These are phyloP conservation scores for Siphamia tubifer DNA, from an alignment of 2,113 vertebrate species.

Conservation along the genomic window DNA sequence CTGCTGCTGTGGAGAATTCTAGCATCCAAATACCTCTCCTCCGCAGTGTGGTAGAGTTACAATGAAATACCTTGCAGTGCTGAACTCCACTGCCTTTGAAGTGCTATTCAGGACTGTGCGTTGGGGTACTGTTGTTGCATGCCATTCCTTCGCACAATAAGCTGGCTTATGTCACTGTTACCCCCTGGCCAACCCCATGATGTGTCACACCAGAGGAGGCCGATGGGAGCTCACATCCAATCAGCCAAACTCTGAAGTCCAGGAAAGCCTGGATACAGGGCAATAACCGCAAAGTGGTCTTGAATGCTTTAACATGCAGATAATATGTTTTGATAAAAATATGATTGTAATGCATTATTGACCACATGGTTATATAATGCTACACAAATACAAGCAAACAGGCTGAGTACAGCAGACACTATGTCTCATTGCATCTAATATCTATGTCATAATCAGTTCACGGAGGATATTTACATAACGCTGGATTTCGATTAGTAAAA, in stretches of 20 bases:
- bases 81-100: conserved; percentile 43
- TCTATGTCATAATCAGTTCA: neutral
- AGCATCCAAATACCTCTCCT: conserved; percentile 30
- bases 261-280: neutral
- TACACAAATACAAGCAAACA: neutral
- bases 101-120: conserved; percentile 21
- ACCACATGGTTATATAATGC: conserved; percentile 18
- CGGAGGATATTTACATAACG: conserved; percentile 21
- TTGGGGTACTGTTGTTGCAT: conserved; percentile 28
- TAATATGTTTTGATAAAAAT: neutral
- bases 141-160: conserved; percentile 47
- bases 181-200: conserved; percentile 25
- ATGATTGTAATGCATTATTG: neutral
- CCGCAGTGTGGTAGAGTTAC: conserved; percentile 17
- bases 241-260: conserved; percentile 3
- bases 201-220: conserved; percentile 23
- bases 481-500: conserved; percentile 44
- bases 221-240: neutral
- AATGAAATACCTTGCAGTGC: conserved; percentile 43
- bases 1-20: conserved; percentile 40
- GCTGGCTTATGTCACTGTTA: conserved; percentile 53
- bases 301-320: conserved; percentile 17
- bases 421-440: neutral
- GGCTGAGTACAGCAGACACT: neutral
- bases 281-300: conserved; percentile 1